Evolutionary conservation across 2,888 invertebrate genomes (phyloP), one percentile per base, ranked within the genome.

Genomic region (Melanotus villosus): DNA sequence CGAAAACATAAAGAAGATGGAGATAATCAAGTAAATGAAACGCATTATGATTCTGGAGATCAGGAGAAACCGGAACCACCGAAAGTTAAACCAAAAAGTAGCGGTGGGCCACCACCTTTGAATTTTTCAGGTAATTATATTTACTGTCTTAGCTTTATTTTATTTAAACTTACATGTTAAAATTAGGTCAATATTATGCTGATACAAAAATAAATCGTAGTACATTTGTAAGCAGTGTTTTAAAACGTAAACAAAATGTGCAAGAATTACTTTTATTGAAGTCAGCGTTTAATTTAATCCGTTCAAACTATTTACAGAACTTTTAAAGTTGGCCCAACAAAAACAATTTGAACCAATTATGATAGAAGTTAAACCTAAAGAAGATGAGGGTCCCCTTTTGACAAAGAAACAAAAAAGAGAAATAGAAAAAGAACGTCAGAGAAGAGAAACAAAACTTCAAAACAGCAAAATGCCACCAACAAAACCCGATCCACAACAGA

Each of bases 371-470:
- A 88, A 87, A 78, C 84, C 86, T 70, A 80, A 84, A 57, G 84
- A 88, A 74, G 82, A 90, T 67, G 87, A 88, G 4, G 94, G 93
- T 74, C 87, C 93, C 43, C 86, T 91, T 9, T 90, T 96, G 87
- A 96, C 96, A 0, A 93, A 93, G 75, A 93, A 90, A 75, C 95
- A 96, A 79, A 93, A 89, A 79, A 87, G 87, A 45, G 94, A 95
- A 79, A 88, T 89, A 77, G 90, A 93, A 77, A 91, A 91, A 76
- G 92, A 93, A 75, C 89, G 90, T 81, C 92, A 91, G 45, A 87
- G 86, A 77, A 86, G 19, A 23, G 47, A 32, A 2, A 16, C 14
- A 41, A 41, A 9, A 16, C 12, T 14, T 75, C 75, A 78, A 16
- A 80, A 80, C 1, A 73, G 76, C 19, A 21, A 50, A 26, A 58